phyloP scores from a whole-genome alignment of 2,888 invertebrate species.

The Oligia latruncula region DNA sequence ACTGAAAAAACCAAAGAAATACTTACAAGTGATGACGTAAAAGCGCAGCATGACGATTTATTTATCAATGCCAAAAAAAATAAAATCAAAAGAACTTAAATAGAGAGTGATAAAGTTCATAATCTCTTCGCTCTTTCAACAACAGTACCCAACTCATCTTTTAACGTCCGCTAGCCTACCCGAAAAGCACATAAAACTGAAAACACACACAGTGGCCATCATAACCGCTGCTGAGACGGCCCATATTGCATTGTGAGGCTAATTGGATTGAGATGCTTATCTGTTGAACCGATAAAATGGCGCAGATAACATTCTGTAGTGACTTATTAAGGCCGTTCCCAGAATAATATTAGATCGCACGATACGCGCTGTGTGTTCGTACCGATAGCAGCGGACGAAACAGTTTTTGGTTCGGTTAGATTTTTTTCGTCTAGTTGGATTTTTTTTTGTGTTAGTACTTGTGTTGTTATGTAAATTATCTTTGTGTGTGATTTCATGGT shows the following conservation, averaged over 20 bases:
- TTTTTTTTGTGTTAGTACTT: constrained; percentile 20
- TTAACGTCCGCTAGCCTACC: constrained; percentile 29
- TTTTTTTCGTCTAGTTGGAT: constrained; percentile 35
- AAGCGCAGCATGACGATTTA: background rate
- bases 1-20: background rate
- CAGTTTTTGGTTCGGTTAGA: constrained; percentile 33
- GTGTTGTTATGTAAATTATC: constrained; percentile 1
- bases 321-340: constrained; percentile 91
- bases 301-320: constrained; percentile 91
- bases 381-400: constrained; percentile 76
- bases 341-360: constrained; percentile 90
- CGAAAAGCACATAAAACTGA: constrained; percentile 65
- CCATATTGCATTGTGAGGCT: constrained; percentile 90
- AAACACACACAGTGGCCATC: constrained; percentile 77
- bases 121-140: background rate
- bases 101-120: background rate
- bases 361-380: constrained; percentile 84
- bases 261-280: constrained; percentile 90
- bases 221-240: constrained; percentile 85
- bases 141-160: constrained; percentile 31
- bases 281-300: constrained; percentile 88
- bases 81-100: background rate
- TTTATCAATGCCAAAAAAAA: background rate
- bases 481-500: constrained; percentile 6
- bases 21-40: background rate